Conservation (phyloP, 2,113 vertebrate species). For the Malurus alboscapulatus region DNA sequence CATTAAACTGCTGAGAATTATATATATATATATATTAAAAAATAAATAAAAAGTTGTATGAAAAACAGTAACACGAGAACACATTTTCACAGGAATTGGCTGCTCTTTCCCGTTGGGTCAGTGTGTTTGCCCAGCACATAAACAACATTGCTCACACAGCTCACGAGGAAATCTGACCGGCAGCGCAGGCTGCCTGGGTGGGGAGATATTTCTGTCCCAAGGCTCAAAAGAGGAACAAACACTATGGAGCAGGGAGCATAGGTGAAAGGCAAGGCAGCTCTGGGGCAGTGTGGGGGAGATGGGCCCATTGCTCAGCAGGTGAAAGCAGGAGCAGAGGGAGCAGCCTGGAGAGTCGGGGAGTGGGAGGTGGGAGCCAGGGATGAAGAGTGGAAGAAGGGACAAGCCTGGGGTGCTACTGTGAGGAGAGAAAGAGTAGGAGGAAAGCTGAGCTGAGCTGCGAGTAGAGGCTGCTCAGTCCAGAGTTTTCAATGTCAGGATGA, state of each 20-base stretch:
- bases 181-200: neutral
- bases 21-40: neutral
- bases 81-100: neutral
- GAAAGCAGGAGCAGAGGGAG: neutral
- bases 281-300: neutral
- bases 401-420: neutral
- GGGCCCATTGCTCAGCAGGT: accelerated
- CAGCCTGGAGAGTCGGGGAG: neutral
- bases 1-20: neutral
- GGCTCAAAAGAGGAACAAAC: conserved; percentile 3
- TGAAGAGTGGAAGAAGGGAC: neutral
- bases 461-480: neutral
- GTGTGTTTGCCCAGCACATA: conserved; percentile 1
- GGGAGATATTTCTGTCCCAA: conserved; percentile 25
- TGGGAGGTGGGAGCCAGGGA: neutral
- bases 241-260: neutral
- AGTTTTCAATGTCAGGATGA: neutral
- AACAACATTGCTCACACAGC: neutral
- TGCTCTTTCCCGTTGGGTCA: neutral
- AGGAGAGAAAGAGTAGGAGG: neutral
- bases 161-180: neutral
- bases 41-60: neutral
- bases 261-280: neutral
- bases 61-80: neutral
- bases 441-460: neutral